phyloP scores from a whole-genome alignment of 2,888 invertebrate species.

The Dynastes hyllus region DNA sequence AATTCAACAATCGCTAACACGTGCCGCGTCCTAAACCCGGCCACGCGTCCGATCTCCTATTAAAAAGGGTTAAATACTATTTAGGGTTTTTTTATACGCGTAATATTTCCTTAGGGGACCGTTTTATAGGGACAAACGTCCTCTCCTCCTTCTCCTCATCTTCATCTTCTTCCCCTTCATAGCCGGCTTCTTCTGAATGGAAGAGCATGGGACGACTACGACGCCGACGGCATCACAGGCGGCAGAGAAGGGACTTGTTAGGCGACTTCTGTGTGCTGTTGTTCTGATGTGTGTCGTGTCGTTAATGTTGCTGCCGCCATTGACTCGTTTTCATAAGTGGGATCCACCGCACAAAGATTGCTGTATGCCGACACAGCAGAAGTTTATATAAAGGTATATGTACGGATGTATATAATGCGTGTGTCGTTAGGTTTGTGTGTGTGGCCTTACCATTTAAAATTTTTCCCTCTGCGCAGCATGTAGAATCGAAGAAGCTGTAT shows the following conservation, averaged over 20 bases:
- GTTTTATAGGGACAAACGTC: slow-evolving; percentile 63
- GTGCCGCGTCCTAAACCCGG: slow-evolving; percentile 49
- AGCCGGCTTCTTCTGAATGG: slow-evolving; percentile 51
- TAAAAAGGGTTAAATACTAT: slow-evolving; percentile 69
- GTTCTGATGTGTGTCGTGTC: slow-evolving; percentile 37
- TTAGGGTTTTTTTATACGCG: slow-evolving; percentile 65
- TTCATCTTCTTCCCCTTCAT: slow-evolving; percentile 51
- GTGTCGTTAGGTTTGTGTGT: slow-evolving; percentile 18
- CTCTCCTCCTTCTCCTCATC: slow-evolving; percentile 53
- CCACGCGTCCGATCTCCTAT: slow-evolving; percentile 63
- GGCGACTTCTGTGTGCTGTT: slow-evolving; percentile 50
- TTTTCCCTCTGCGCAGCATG: not conserved
- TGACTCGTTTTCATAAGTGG: slow-evolving; percentile 45
- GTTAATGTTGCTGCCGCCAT: slow-evolving; percentile 37
- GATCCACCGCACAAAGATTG: slow-evolving; percentile 8
- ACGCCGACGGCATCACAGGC: slow-evolving; percentile 11
- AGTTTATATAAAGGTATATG: slow-evolving; percentile 1
- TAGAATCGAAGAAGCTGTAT: too few species aligned
- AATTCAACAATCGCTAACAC: slow-evolving; percentile 58
- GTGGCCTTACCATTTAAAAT: slow-evolving; percentile 21
- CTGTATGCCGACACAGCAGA: slow-evolving; percentile 16
- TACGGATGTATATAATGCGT: not conserved
- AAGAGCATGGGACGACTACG: not conserved
- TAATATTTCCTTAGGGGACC: slow-evolving; percentile 66
- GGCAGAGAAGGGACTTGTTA: slow-evolving; percentile 57